Evolutionary conservation across 2,797 vertebrate genomes (phyloP).

Genomic region (Orientallactaga sibirica): DNA sequence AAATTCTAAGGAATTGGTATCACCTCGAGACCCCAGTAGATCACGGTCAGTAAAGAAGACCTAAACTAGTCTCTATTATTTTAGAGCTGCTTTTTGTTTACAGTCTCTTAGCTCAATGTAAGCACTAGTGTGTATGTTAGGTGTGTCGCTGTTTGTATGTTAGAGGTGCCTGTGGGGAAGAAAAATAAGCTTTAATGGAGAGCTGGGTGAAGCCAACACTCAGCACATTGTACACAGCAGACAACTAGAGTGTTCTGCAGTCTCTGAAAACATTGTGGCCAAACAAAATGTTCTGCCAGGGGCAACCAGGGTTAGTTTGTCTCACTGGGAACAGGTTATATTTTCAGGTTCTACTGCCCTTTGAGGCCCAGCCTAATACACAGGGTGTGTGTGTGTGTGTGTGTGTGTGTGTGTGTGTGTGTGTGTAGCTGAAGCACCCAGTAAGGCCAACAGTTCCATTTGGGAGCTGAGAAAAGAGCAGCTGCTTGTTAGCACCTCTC

Average conservation of each 20-base stretch:
- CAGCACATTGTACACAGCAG: conserved; percentile 37
- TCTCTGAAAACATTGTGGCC: conserved; percentile 75
- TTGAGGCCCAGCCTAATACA: conserved; percentile 44
- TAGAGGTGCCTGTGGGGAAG: conserved; percentile 35
- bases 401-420: conserved; percentile 60
- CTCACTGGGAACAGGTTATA: conserved; percentile 53
- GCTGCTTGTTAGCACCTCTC: conserved; percentile 34
- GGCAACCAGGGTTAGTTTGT: conserved; percentile 70
- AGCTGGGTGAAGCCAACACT: conserved; percentile 54
- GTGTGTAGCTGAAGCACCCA: background rate
- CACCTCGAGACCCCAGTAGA: background rate
- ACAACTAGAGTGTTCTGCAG: conserved; percentile 47
- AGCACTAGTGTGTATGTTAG: conserved; percentile 2
- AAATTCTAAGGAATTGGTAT: conserved; percentile 59
- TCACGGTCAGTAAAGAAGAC: conserved; percentile 30
- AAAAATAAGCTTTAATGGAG: conserved; percentile 58
- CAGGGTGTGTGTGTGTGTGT: conserved; percentile 50
- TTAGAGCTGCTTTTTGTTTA: conserved; percentile 55
- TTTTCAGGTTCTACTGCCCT: conserved; percentile 65
- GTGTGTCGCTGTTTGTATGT: conserved; percentile 15
- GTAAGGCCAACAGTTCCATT: conserved; percentile 38
- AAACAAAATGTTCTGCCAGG: conserved; percentile 85
- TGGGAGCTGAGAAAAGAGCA: background rate
- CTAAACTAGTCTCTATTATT: conserved; percentile 41
- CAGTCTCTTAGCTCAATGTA: conserved; percentile 41